These are phyloP conservation scores for Sebastes reedi DNA, from an alignment of 2,797 vertebrate species.

Conservation along the genomic window DNA sequence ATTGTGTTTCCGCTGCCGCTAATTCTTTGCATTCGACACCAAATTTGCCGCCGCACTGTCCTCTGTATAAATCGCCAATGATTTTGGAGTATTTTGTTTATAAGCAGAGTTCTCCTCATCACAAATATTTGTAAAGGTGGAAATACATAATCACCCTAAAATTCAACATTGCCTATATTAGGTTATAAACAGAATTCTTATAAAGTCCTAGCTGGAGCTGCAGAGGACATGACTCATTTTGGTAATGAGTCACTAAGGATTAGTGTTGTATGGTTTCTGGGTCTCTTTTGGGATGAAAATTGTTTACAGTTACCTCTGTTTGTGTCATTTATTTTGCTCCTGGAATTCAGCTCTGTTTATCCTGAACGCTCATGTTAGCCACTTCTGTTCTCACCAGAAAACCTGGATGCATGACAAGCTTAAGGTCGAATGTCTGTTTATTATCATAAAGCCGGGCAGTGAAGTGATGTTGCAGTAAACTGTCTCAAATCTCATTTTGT, in stretches of 20 bases:
- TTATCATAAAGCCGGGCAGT: conserved; percentile 47
- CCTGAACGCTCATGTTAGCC: conserved; percentile 38
- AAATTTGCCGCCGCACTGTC: background rate
- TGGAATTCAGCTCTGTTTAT: conserved; percentile 72
- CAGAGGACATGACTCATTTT: conserved; percentile 56
- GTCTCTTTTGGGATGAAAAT: conserved; percentile 38
- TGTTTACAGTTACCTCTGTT: conserved; percentile 70
- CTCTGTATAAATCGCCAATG: background rate
- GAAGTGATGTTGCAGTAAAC: conserved; percentile 62
- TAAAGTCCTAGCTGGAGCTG: conserved; percentile 20
- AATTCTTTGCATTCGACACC: conserved; percentile 20
- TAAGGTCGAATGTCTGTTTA: conserved; percentile 60
- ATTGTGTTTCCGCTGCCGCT: conserved; percentile 1
- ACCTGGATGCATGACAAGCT: conserved; percentile 35
- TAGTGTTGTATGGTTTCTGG: conserved; percentile 46
- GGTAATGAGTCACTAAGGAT: conserved; percentile 56
- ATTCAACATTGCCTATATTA: conserved; percentile 57
- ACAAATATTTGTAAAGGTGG: conserved; percentile 64
- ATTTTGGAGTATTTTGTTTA: conserved; percentile 24
- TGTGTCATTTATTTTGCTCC: conserved; percentile 64
- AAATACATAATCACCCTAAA: conserved; percentile 50
- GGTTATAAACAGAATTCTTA: conserved; percentile 47
- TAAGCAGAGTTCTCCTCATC: conserved; percentile 8
- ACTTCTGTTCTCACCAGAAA: conserved; percentile 70
- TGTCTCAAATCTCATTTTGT: conserved; percentile 34